Evolutionary conservation across 2,113 vertebrate species (phyloP).

Genomic region (Phylloscopus whistleri): DNA sequence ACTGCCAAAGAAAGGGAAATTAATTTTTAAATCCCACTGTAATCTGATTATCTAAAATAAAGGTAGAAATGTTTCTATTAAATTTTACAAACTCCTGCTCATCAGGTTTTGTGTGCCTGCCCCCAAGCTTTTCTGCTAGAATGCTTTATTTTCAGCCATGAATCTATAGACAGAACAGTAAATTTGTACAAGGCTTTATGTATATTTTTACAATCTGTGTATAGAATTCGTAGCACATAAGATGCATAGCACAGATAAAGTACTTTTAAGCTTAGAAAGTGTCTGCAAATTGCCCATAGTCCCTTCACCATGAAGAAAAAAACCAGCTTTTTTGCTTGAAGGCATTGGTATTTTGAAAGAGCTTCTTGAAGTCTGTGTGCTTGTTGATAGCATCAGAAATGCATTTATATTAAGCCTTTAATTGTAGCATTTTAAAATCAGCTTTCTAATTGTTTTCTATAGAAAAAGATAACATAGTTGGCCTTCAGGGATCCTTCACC

Average conservation of each 20-base stretch:
- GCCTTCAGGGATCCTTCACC: background rate
- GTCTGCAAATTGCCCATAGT: background rate
- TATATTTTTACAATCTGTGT: background rate
- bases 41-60: slow-evolving; percentile 35
- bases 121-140: background rate
- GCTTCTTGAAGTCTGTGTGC: background rate
- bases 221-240: background rate
- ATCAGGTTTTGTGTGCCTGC: background rate
- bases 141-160: background rate
- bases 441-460: slow-evolving; percentile 6
- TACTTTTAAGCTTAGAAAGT: background rate
- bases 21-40: slow-evolving; percentile 31
- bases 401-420: slow-evolving; percentile 5
- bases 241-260: background rate
- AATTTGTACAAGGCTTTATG: background rate
- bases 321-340: background rate
- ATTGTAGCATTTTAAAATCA: slow-evolving; percentile 2
- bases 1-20: slow-evolving; percentile 12
- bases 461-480: background rate
- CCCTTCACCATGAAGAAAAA: background rate
- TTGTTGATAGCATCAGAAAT: background rate
- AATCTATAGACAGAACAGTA: background rate
- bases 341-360: background rate
- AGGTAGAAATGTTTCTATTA: background rate
- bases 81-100: background rate